Base-by-base conservation (phyloP, 2,888 invertebrate genomes). In the Drosophila ezoana region DNA sequence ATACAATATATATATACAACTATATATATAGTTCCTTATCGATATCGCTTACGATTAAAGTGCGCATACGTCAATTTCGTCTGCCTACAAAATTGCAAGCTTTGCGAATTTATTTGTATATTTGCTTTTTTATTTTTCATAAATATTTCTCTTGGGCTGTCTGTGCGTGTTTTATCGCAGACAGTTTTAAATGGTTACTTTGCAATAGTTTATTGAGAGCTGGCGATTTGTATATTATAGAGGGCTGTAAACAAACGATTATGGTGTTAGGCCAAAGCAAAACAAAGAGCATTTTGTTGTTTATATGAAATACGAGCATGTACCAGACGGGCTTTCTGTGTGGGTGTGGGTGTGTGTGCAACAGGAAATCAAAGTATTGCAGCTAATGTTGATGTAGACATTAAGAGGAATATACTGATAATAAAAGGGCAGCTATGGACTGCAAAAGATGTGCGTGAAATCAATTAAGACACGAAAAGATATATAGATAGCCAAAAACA, bases 171-270 rank as follows among this genome's bases (percentile, higher is more conserved):
- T 33, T 14, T 20, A 11, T 45, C 20, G 9, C 32, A 14, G 37
- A 16, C 43, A 35, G 35, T n/a, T 56, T 60, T 35, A 38, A 53
- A 47, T 54, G 44, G 16, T 18, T 49, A 40, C 37, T 35, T 35
- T 37, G 35, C 20, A 20, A 28, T 38, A 33, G 73, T 72, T 64
- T 54, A 52, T 79, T 62, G 53, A 58, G 54, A 60, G 56, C 63
- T 47, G 53, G 8, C 56, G 47, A 71, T 76, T 76, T 81, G 66
- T 65, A 35, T 62, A 66, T 47, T 43, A 57, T 43, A 20, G 32
- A 40, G 23, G 56, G 43, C 41, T 60, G 71, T 87, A 87, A 82
- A 84, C 71, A 84, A 84, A 64, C 20, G 41, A 57, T 72, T 67
- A 67, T 56, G 44, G n/a, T 40, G 53, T 43, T 63, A 54, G 38